phyloP scores from a whole-genome alignment of 2,888 invertebrate species.

The Patella depressa region DNA sequence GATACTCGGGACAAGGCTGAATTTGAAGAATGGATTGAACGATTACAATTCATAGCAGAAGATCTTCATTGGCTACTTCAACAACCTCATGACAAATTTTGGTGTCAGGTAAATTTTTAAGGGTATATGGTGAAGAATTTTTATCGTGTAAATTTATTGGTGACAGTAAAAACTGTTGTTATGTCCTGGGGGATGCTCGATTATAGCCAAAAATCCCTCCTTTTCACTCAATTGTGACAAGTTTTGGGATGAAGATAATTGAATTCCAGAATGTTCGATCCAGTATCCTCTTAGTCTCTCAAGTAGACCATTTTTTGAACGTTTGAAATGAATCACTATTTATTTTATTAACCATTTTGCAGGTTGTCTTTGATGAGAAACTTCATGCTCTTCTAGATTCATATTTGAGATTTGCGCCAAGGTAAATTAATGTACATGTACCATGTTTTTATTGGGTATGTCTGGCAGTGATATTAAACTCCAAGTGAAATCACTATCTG shows the following conservation, averaged over 20 bases:
- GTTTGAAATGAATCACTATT: background rate
- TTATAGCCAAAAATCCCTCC: background rate
- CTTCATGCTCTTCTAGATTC: slow-evolving; percentile 79
- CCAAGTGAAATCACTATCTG: too few species aligned
- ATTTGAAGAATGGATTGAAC: slow-evolving; percentile 79
- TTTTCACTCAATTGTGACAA: background rate
- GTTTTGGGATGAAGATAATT: background rate
- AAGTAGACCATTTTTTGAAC: background rate
- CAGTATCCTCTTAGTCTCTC: background rate
- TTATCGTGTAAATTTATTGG: background rate
- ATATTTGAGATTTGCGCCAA: slow-evolving; percentile 82
- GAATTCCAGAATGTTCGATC: background rate
- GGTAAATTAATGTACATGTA: slow-evolving; percentile 60
- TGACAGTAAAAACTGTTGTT: too few species aligned
- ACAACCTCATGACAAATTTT: slow-evolving; percentile 77
- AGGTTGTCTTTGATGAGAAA: slow-evolving; percentile 79
- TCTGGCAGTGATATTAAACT: too few species aligned
- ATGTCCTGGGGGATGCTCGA: background rate
- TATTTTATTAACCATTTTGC: slow-evolving; percentile 36
- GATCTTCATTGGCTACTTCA: slow-evolving; percentile 81
- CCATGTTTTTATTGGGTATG: too few species aligned
- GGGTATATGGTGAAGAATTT: background rate
- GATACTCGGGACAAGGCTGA: slow-evolving; percentile 52
- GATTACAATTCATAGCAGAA: slow-evolving; percentile 76
- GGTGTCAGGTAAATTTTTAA: slow-evolving; percentile 77